Conservation (phyloP, 2,888 invertebrate species). For the Cryptophagus acutangulus region DNA sequence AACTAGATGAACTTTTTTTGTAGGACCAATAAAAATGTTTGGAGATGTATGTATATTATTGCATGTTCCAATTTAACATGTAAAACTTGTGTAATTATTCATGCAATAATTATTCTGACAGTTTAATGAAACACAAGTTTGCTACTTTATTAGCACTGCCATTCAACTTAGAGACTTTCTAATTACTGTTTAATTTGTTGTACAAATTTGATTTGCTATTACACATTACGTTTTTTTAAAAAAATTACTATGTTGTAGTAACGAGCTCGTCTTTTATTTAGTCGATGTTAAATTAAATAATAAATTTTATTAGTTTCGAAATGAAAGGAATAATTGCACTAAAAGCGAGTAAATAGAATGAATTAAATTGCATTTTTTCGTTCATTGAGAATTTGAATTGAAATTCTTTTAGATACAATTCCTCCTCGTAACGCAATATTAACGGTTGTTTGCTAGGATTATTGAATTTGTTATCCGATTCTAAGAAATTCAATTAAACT, state of each 20-base stretch:
- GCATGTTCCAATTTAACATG: conserved; percentile 19
- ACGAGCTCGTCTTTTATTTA: too few species aligned
- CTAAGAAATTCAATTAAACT: conserved; percentile 1
- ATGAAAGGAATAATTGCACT: too few species aligned
- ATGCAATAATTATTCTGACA: conserved; percentile 21
- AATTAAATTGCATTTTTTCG: too few species aligned
- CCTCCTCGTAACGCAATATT: conserved; percentile 1
- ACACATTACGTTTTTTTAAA: too few species aligned
- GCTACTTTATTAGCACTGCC: conserved; percentile 15
- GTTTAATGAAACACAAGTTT: conserved; percentile 17
- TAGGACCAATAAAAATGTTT: too few species aligned
- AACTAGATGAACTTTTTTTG: too few species aligned
- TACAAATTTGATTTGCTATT: conserved; percentile 3
- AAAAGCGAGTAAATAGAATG: too few species aligned
- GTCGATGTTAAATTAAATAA: too few species aligned
- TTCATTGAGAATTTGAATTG: too few species aligned
- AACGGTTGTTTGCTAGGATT: conserved; percentile 1
- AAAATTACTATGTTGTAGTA: too few species aligned
- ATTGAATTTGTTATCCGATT: not conserved
- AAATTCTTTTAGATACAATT: not conserved
- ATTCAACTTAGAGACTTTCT: conserved; percentile 15
- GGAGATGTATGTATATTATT: too few species aligned
- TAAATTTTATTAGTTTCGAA: too few species aligned
- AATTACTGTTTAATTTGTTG: conserved; percentile 7
- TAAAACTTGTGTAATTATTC: conserved; percentile 23